These are phyloP conservation scores for Gerosis bhagava DNA, from an alignment of 2,888 invertebrate genomes.

Conservation along the genomic window DNA sequence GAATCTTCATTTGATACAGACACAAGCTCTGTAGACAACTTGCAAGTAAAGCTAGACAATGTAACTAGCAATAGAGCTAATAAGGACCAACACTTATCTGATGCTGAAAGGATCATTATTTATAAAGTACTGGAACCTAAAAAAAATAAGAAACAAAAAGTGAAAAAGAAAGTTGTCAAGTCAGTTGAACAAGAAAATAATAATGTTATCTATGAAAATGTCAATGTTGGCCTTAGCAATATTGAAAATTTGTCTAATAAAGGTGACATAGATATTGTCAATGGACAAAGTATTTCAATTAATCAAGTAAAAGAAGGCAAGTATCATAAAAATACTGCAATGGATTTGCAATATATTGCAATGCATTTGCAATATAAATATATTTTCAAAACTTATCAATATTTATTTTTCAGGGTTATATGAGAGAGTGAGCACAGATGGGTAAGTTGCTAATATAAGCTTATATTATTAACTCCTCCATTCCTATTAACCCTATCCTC, in stretches of 20 bases:
- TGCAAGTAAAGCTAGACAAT: constrained; percentile 35
- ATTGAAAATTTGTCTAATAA: constrained; percentile 13
- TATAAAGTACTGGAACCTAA: constrained; percentile 65
- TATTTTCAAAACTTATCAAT: no score
- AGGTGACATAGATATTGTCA: constrained; percentile 10
- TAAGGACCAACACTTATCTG: constrained; percentile 43
- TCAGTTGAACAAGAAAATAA: not conserved
- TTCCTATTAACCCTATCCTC: constrained; percentile 12
- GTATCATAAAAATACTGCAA: no score
- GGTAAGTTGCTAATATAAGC: constrained; percentile 48
- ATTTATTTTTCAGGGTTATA: constrained; percentile 55
- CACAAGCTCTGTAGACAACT: constrained; percentile 51
- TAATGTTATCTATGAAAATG: constrained; percentile 14
- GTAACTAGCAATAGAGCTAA: constrained; percentile 31
- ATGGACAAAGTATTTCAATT: constrained; percentile 7
- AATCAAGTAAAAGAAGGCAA: constrained; percentile 31
- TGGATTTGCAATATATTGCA: no score
- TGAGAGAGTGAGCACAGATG: constrained; percentile 53
- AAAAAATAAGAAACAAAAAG: constrained; percentile 40
- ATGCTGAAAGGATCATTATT: constrained; percentile 67
- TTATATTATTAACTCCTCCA: constrained; percentile 24
- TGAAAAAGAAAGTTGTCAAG: constrained; percentile 48
- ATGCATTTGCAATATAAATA: no score
- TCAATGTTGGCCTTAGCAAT: constrained; percentile 10
- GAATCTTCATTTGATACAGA: constrained; percentile 51